Conservation (phyloP, 2,113 vertebrate species). For the Phyllostomus discolor region DNA sequence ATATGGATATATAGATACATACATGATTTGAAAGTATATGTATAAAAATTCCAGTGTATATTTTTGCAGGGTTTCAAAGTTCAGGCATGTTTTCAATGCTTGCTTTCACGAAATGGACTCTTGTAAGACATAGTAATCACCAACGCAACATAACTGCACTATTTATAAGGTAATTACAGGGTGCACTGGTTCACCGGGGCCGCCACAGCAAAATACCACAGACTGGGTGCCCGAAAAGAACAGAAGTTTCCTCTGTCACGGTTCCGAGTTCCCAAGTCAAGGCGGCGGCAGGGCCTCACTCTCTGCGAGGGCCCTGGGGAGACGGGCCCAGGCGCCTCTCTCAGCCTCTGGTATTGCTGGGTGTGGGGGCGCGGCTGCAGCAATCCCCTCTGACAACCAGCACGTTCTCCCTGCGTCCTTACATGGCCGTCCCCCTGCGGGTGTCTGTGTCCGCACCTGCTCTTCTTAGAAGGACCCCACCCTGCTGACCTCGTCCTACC, state of each 20-base stretch:
- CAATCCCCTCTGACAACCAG: rapidly evolving
- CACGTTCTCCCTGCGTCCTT: not conserved
- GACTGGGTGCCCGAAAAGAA: not conserved
- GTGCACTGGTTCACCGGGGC: no score
- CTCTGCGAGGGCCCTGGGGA: not conserved
- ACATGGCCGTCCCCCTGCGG: no score
- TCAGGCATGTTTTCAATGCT: not conserved
- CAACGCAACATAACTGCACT: not conserved
- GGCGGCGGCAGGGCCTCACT: rapidly evolving
- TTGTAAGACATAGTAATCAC: not conserved
- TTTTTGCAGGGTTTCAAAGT: not conserved
- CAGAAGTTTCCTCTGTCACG: not conserved
- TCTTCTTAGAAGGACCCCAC: not conserved
- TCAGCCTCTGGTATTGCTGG: not conserved
- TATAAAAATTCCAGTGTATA: not conserved
- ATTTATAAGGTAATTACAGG: not conserved
- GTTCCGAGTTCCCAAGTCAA: not conserved
- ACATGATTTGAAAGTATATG: not conserved
- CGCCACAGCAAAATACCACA: not conserved
- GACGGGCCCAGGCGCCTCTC: not conserved
- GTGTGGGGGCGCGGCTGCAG: no score
- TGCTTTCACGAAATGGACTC: not conserved
- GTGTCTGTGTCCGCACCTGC: not conserved
- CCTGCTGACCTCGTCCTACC: not conserved
- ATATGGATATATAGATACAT: no score